These are phyloP conservation scores for Tachysurus fulvidraco DNA, from an alignment of 2,113 vertebrate species.

Conservation along the genomic window DNA sequence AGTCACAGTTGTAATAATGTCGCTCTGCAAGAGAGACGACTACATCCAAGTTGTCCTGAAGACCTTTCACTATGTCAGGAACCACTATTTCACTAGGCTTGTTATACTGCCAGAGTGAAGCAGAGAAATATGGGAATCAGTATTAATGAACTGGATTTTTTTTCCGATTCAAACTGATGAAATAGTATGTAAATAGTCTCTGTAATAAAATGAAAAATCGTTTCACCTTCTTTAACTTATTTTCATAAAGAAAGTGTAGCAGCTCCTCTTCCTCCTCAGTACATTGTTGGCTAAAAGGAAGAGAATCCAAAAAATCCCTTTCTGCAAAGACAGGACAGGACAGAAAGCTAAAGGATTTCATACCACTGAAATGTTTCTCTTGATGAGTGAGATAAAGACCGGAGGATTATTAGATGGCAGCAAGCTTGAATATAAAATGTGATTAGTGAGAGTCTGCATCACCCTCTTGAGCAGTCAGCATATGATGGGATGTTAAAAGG, in stretches of 20 bases:
- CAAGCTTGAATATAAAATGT: neutral
- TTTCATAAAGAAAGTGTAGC: constrained; percentile 94
- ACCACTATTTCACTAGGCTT: constrained; percentile 93
- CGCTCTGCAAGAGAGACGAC: constrained; percentile 97
- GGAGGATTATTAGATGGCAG: neutral
- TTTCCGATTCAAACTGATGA: neutral
- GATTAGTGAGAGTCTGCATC: constrained; percentile 34
- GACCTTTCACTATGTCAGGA: constrained; percentile 84
- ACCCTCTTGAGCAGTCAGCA: constrained; percentile 99
- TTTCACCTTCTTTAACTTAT: constrained; percentile 93
- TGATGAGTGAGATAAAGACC: neutral
- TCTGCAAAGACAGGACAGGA: constrained; percentile 69
- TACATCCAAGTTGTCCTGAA: constrained; percentile 96
- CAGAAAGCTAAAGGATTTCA: neutral
- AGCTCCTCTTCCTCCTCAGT: constrained; percentile 91
- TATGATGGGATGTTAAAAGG: constrained; percentile 97
- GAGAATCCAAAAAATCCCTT: constrained; percentile 94
- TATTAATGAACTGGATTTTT: neutral
- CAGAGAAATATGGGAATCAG: constrained; percentile 28
- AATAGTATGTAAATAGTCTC: neutral
- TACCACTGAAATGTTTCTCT: neutral
- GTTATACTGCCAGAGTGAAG: constrained; percentile 82
- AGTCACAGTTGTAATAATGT: constrained; percentile 98
- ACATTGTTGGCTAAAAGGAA: constrained; percentile 91
- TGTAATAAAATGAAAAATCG: neutral